These are phyloP conservation scores for Oppia nitens DNA, from an alignment of 1,140 invertebrate genomes.

Conservation along the genomic window DNA sequence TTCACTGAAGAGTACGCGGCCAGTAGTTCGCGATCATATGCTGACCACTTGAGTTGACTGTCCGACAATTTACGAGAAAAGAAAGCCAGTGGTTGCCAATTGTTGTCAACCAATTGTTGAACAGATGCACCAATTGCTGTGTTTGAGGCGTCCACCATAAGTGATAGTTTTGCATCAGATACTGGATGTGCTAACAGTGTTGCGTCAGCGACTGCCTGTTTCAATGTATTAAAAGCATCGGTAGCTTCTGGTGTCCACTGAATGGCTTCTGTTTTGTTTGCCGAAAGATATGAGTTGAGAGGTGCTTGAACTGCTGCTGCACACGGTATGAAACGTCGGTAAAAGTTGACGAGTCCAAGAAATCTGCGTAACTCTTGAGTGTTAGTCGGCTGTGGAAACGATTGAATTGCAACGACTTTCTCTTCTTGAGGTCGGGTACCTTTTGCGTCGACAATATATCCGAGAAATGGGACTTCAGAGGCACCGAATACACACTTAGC, in stretches of 20 bases:
- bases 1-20: slow-evolving; percentile 22
- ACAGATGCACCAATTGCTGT: slow-evolving; percentile 18
- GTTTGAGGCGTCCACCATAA: slow-evolving; percentile 18
- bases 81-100: slow-evolving; percentile 18
- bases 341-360: slow-evolving; percentile 30
- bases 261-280: slow-evolving; percentile 13
- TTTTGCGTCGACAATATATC: background rate
- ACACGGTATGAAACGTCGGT: slow-evolving; percentile 18
- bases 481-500: slow-evolving; percentile 16
- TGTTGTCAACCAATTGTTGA: slow-evolving; percentile 7
- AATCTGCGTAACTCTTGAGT: slow-evolving; percentile 25
- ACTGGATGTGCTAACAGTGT: slow-evolving; percentile 15
- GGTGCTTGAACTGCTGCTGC: slow-evolving; percentile 3
- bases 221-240: slow-evolving; percentile 27
- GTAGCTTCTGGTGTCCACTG: slow-evolving; percentile 18
- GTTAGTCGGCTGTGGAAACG: slow-evolving; percentile 23
- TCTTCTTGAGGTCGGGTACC: slow-evolving; percentile 12
- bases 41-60: slow-evolving; percentile 16
- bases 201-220: slow-evolving; percentile 23
- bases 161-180: slow-evolving; percentile 1
- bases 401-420: slow-evolving; percentile 4
- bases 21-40: slow-evolving; percentile 21
- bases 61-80: slow-evolving; percentile 12
- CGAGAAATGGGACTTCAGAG: slow-evolving; percentile 8
- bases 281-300: background rate